Evolutionary conservation across 1,140 invertebrate species (phyloP), one percentile per base, ranked within the genome.

Genomic region (Catajapyx aquilonaris): DNA sequence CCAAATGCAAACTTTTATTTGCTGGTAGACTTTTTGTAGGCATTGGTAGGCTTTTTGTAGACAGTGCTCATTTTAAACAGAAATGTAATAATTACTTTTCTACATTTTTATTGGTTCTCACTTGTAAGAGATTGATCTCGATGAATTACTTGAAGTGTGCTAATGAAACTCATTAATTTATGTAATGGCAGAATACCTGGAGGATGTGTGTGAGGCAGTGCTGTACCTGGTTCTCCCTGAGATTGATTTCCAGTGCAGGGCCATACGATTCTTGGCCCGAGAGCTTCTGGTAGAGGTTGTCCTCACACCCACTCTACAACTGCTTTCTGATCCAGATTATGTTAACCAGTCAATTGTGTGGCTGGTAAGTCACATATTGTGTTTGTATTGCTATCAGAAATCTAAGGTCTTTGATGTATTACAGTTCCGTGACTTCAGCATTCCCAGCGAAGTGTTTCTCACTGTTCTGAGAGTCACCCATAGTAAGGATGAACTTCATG

Each of bases 271-370:
- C 48, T 65, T 88, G 35, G 57, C 83, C 22, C 65, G 83, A 51
- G 84, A 90, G 55, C 65, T 94, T 31, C 64, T 90, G 46, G 70
- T 79, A 16, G 75, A 80, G 48, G 66, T 71, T 44, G 68, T 93
- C 31, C 69, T 93, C 39, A 60, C 71, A 43, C 83, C 86, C 4
- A 56, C 86, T 3, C 63, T 94, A 28, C 65, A 78, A 52, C 61
- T 84, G 46, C 58, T 93, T 34, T 83, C 83, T 20, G 85, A 94
- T 61, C 87, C 90, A 39, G 85, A 93, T 66, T 91, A 86, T 55
- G 77, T 95, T 44, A 94, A 94, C 65, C 79, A 86, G 60, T 69
- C 73, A 36, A 77, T 90, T 52, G 73, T 91, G 50, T 85, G 81
- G 77, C 68, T 84, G 65, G 83, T 90, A 59, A 72, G 72, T 69